Evolutionary conservation across 30 jellyfish, hydroid and myxozoan genomes (phyloP), one percentile per base, ranked within the genome.

Genomic region (Rhopilema esculentum): DNA sequence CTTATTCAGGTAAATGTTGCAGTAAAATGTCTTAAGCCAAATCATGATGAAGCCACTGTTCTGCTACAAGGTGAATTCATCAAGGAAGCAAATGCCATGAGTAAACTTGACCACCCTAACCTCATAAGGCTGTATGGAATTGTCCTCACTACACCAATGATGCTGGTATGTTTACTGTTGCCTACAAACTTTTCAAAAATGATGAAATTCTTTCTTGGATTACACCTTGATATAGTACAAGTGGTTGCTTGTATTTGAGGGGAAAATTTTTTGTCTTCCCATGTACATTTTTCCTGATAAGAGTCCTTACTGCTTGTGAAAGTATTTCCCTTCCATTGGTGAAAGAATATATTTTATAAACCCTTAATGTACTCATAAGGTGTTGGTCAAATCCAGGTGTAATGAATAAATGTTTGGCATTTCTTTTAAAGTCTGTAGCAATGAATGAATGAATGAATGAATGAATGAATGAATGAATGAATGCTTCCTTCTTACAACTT

Each of bases 21-120:
- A 1, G 98, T 94, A n/a, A 94, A 94, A 27, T 94, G 97, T 80
- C 73, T 94, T 80, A 80, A 89, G 82, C 91, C 85, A 71, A 80
- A 75, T 31, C 91, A 77, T 18, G 97, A 84, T 26, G 93, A 75
- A 27, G 97, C 92, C 40, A 72, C 91, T 1, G 83, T 88, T 9
- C 51, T 73, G 88, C 79, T 88, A 64, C 97, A 94, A 85, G 88
- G 86, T 65, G 97, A 94, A 61, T 89, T 94, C 75, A 89, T 94
- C 70, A 87, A 89, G 23, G 98, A 94, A 85, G 98, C 98, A 21
- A 94, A 89, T 85, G 97, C 98, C 30, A 94, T 94, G 98, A 94
- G 96, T 77, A 79, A 66, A 2, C 83, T 94, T 2, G 96, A 89
- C 65, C 98, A 94, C 73, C 98, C 98, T 17, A 87, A 94, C 78